Percentiles rank a stretch among this genome's conserved stretches.
Conservation (phyloP, 2,113 vertebrate genomes). For the Ciconia maguari region DNA sequence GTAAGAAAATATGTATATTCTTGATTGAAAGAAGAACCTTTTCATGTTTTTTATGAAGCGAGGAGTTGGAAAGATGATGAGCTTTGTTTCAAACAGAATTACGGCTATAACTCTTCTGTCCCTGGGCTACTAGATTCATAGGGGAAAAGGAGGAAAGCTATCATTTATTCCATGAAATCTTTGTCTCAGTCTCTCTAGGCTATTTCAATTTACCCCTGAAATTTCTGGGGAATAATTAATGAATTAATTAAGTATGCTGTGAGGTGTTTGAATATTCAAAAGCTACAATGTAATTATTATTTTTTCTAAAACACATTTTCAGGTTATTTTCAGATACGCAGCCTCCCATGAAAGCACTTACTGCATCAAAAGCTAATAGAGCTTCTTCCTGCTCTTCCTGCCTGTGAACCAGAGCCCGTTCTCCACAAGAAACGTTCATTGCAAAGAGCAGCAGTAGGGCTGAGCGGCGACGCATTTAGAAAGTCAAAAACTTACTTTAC, state of each 20-base stretch:
- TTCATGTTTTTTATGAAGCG: slow-evolving; percentile 28
- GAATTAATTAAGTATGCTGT: slow-evolving; percentile 67
- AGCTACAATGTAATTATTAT: slow-evolving; percentile 66
- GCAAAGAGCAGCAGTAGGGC: neutral
- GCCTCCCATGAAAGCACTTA: slow-evolving; percentile 22
- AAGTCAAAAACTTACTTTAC: neutral
- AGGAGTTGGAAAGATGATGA: slow-evolving; percentile 26
- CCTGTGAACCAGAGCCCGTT: neutral
- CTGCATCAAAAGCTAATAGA: neutral
- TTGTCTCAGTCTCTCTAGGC: slow-evolving; percentile 64
- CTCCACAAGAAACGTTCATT: rapidly evolving
- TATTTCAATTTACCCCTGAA: slow-evolving; percentile 66
- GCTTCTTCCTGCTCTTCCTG: neutral
- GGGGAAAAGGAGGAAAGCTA: slow-evolving; percentile 49
- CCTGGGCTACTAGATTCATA: slow-evolving; percentile 47
- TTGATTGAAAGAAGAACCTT: slow-evolving; percentile 15
- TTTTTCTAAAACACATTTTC: slow-evolving; percentile 64
- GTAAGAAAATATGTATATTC: slow-evolving; percentile 26
- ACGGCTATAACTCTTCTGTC: slow-evolving; percentile 52
- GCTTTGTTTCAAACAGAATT: slow-evolving; percentile 40
- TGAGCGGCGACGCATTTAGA: neutral
- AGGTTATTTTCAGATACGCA: slow-evolving; percentile 51
- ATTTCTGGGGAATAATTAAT: slow-evolving; percentile 72
- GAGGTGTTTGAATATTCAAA: slow-evolving; percentile 70
- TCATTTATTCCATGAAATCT: slow-evolving; percentile 58